Base-by-base conservation (phyloP, 2,888 invertebrate species). In the Corythucha ciliata region DNA sequence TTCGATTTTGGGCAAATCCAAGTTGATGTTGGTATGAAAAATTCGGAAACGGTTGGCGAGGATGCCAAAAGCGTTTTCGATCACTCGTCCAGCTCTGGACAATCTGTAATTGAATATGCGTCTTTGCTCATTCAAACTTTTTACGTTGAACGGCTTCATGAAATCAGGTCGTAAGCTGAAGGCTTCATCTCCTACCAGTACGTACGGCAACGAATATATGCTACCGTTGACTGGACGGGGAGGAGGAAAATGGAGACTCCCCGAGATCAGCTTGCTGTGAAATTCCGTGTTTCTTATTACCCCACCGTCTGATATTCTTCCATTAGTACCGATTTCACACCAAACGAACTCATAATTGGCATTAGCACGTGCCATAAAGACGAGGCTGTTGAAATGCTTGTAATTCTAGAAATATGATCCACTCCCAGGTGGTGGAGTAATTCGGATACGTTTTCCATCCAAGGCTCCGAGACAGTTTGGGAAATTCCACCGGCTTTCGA, bases 331-430 rank as follows among this genome's bases (percentile, higher is more conserved):
- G 27, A 42, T 32, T 20, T 52, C 22, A 24, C 45, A 48, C 10
- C 41, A 48, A 22, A 52, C 25, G 4, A 52, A 25, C 41, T 52
- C 48, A 37, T 52, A 48, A 25, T 48, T 48, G 21, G 48, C 52
- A 25, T 41, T 52, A 2, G 41, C 37, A 27, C 20, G 6, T 12
- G 53, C 50, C 40, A 54, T 40, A 24, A 53, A 54, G 36, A 54
- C 56, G 14, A 53, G 27, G 33, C 55, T 53, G 22, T 53, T 36
- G 34, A 45, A 54, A 29, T 56, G 41, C 29, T 56, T 54, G 26
- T 57, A 58, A 41, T 58, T 57, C 24, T 25, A 57, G 45, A 49
- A 58, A 33, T 29, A 46, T 6, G 56, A 53, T 14, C 54, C 56
- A 32, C 52, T 53, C 27, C 45, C 52, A 18, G 25, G 49, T 20